phyloP scores from a whole-genome alignment of 2,797 vertebrate species.

The Lutjanus argentimaculatus region DNA sequence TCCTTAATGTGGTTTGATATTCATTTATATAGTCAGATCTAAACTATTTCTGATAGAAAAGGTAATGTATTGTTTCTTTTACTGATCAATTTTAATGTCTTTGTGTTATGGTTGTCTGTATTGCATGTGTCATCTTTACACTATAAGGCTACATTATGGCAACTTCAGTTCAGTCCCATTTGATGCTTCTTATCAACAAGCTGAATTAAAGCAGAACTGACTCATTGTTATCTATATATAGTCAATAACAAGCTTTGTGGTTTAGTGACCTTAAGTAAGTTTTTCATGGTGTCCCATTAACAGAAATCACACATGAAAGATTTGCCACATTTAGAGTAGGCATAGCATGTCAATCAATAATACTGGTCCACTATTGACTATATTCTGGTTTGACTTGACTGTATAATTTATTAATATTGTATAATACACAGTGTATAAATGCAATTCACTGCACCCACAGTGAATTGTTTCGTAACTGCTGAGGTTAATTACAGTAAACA shows the following conservation, averaged over 20 bases:
- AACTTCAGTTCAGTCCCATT: constrained; percentile 8
- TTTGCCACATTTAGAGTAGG: background rate
- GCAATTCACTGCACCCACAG: background rate
- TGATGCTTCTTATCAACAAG: background rate
- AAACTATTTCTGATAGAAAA: constrained; percentile 27
- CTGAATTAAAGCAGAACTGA: background rate
- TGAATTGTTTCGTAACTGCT: background rate
- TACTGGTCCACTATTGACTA: background rate
- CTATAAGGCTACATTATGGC: constrained; percentile 2
- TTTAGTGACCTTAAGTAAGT: constrained; percentile 2
- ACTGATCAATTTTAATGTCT: constrained; percentile 2
- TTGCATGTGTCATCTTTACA: constrained; percentile 16
- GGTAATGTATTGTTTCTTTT: background rate
- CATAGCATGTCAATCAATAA: background rate
- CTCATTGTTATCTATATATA: background rate
- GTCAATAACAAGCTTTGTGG: background rate
- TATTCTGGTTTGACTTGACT: background rate
- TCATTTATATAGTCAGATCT: constrained; percentile 24
- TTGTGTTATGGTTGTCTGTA: background rate
- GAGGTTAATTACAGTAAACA: background rate
- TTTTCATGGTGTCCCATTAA: background rate
- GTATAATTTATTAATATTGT: background rate
- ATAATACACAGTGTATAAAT: background rate
- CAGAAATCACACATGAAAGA: constrained; percentile 1
- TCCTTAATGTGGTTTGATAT: constrained; percentile 5